These are phyloP conservation scores for Chaetodon trifascialis DNA, from an alignment of 2,113 vertebrate genomes.

Conservation along the genomic window DNA sequence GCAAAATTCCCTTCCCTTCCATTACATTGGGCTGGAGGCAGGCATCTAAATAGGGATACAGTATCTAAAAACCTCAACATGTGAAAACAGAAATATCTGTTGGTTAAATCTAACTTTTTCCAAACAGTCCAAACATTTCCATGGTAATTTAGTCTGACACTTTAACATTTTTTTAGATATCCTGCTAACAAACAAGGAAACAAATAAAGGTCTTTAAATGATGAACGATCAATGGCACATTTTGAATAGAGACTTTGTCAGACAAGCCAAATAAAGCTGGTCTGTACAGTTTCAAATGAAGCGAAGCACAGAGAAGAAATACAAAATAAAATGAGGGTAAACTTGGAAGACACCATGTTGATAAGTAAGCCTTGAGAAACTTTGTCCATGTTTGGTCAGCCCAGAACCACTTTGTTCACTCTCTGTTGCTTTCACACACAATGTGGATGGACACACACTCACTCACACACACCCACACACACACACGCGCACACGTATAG, in stretches of 20 bases:
- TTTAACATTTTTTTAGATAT: neutral
- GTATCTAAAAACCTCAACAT: neutral
- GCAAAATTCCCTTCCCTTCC: neutral
- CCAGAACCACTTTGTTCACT: conserved; percentile 12
- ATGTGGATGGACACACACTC: neutral
- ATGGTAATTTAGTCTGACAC: neutral
- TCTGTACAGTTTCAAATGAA: no score
- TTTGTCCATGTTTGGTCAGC: conserved; percentile 24
- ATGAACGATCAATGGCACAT: neutral
- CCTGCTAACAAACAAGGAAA: neutral
- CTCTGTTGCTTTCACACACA: conserved; percentile 22
- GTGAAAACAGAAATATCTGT: neutral
- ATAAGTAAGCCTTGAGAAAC: neutral
- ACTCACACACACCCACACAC: neutral
- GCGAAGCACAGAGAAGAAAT: neutral
- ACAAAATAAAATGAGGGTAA: no score
- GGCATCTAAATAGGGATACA: neutral
- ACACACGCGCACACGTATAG: conserved; percentile 3
- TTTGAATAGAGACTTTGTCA: neutral
- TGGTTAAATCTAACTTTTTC: neutral
- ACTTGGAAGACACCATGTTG: neutral
- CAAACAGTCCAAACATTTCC: neutral
- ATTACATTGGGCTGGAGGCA: neutral
- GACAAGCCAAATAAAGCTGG: neutral
- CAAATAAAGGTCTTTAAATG: neutral